These are phyloP conservation scores for Drosophila tropicalis DNA, from an alignment of 1,140 invertebrate species.

Conservation along the genomic window DNA sequence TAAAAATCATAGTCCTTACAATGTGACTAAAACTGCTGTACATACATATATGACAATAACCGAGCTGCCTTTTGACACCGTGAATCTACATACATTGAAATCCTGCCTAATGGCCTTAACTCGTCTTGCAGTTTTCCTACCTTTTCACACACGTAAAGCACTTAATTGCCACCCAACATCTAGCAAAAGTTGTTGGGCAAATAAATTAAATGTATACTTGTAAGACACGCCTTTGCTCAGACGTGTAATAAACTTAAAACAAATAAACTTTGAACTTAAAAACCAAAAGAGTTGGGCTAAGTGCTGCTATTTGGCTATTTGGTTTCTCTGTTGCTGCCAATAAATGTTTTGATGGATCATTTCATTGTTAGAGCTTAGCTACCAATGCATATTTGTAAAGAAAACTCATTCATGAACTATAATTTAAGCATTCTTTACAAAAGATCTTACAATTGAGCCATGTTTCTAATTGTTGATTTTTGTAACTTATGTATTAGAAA, in stretches of 20 bases:
- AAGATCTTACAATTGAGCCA: too few species aligned
- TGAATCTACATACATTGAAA: slow-evolving; percentile 10
- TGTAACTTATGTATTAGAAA: too few species aligned
- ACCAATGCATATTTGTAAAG: too few species aligned
- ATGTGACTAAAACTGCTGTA: slow-evolving; percentile 31
- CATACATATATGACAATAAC: not conserved
- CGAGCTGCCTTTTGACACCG: slow-evolving; percentile 1
- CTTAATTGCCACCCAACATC: not conserved
- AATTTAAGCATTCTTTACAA: too few species aligned
- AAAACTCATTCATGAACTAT: too few species aligned
- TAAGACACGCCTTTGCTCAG: not conserved
- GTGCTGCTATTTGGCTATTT: not conserved
- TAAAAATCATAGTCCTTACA: slow-evolving; percentile 49
- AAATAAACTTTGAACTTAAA: slow-evolving; percentile 1
- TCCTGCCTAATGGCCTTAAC: not conserved
- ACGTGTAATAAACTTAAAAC: not conserved
- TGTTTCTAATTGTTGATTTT: too few species aligned
- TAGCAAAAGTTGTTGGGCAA: not conserved
- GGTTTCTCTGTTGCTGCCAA: not conserved
- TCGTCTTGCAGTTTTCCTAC: not conserved
- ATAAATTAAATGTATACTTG: slow-evolving; percentile 3
- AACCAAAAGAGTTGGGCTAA: not conserved
- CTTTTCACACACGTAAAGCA: not conserved
- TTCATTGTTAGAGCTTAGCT: too few species aligned
- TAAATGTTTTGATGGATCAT: too few species aligned